Conservation (phyloP, 2,113 vertebrate species). For the Lathamus discolor region DNA sequence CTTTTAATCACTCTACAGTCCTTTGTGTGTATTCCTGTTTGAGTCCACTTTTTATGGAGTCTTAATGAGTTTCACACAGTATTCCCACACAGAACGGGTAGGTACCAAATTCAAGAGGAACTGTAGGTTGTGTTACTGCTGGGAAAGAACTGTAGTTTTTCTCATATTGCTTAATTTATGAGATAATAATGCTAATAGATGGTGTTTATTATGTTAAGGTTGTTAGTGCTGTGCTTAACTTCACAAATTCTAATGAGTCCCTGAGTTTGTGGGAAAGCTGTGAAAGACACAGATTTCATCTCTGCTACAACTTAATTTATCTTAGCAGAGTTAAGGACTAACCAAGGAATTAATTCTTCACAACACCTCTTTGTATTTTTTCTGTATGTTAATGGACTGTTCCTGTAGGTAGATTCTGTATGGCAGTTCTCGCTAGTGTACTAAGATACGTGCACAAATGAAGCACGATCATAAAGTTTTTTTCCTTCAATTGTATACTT, state of each 20-base stretch:
- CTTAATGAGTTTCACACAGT: background rate
- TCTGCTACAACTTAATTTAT: background rate
- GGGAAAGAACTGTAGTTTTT: background rate
- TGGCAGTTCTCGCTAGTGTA: background rate
- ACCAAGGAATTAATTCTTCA: background rate
- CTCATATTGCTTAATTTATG: background rate
- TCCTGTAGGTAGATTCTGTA: background rate
- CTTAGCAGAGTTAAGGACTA: background rate
- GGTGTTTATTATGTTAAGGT: background rate
- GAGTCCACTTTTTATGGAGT: background rate
- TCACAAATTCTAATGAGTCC: background rate
- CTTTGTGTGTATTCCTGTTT: background rate
- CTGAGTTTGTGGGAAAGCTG: background rate
- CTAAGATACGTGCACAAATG: background rate
- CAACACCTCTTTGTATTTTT: background rate
- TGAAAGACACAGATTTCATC: background rate
- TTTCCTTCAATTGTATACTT: background rate
- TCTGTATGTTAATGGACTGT: background rate
- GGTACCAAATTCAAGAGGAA: background rate
- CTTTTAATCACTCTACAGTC: background rate
- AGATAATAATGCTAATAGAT: background rate
- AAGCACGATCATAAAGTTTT: fast-evolving
- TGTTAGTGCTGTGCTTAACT: background rate
- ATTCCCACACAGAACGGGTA: background rate
- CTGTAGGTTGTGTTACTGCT: background rate